Evolutionary conservation across 2,888 invertebrate species (phyloP).

Genomic region (Aporophyla nigra): DNA sequence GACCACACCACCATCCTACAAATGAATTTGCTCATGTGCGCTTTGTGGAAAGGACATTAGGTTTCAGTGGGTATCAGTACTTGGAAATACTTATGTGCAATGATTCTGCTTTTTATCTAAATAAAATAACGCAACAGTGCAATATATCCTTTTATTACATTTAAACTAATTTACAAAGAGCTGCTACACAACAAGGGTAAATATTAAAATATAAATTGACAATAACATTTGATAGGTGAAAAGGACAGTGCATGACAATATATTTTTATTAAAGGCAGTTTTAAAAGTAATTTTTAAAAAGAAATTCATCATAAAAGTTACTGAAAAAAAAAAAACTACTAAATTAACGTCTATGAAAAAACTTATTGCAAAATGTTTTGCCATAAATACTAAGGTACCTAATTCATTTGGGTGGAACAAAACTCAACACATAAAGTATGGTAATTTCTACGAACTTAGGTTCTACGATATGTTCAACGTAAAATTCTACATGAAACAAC

Average conservation of each 20-base stretch:
- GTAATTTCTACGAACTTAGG: constrained; percentile 43
- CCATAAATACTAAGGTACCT: constrained; percentile 19
- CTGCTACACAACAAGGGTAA: constrained; percentile 51
- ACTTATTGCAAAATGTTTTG: constrained; percentile 30
- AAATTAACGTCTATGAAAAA: constrained; percentile 32
- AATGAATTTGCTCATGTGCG: background rate
- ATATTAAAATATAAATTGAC: constrained; percentile 29
- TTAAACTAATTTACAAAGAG: constrained; percentile 51
- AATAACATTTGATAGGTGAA: constrained; percentile 21
- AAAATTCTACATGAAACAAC: constrained; percentile 57
- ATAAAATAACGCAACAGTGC: constrained; percentile 23
- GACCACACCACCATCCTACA: background rate
- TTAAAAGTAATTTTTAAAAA: constrained; percentile 3
- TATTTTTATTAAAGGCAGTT: constrained; percentile 5
- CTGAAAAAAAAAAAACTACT: background rate
- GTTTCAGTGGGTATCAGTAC: constrained; percentile 1
- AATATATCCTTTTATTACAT: constrained; percentile 59
- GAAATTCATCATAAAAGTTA: background rate
- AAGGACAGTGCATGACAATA: constrained; percentile 21
- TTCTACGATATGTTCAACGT: constrained; percentile 60
- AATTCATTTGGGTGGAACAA: constrained; percentile 31
- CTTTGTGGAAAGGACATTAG: background rate
- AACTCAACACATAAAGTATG: constrained; percentile 20
- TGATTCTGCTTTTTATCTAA: background rate
- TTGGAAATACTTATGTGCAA: background rate